Percentiles rank a stretch among this genome's conserved stretches.
Evolutionary conservation across 2,888 invertebrate species (phyloP).

Genomic region (Rotaria macrura): DNA sequence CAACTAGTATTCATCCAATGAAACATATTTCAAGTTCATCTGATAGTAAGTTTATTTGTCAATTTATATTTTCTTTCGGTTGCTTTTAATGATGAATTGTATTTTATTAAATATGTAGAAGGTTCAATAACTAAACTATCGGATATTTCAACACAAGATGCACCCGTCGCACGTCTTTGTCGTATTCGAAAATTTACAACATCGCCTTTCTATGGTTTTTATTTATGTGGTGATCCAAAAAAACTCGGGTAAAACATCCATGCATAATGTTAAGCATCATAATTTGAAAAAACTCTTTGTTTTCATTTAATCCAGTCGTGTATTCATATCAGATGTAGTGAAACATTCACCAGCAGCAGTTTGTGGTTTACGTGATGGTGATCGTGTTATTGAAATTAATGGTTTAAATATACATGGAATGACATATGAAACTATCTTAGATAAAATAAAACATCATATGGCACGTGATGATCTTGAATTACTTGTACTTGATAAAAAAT

Average conservation of each 20-base stretch:
- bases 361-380: slow-evolving; percentile 29
- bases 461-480: slow-evolving; percentile 29
- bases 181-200: slow-evolving; percentile 25
- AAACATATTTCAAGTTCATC: background rate
- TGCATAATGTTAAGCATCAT: background rate
- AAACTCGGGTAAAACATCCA: background rate
- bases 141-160: slow-evolving; percentile 17
- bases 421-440: slow-evolving; percentile 23
- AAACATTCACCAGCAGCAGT: slow-evolving; percentile 27
- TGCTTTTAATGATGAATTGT: too few species aligned
- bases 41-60: background rate
- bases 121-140: slow-evolving; percentile 6
- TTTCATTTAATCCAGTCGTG: background rate
- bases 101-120: background rate
- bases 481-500: slow-evolving; percentile 24
- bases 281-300: too few species aligned
- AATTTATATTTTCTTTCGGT: background rate
- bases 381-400: slow-evolving; percentile 30
- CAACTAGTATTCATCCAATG: background rate
- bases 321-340: slow-evolving; percentile 16
- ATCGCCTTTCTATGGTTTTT: slow-evolving; percentile 6
- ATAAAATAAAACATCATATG: slow-evolving; percentile 25
- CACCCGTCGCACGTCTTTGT: slow-evolving; percentile 31
- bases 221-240: slow-evolving; percentile 17
- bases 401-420: slow-evolving; percentile 24